Percentiles rank a stretch among this genome's conserved stretches.
phyloP scores from a whole-genome alignment of 53 echinoderm and acorn worm species.

The Stichopus horrens region DNA sequence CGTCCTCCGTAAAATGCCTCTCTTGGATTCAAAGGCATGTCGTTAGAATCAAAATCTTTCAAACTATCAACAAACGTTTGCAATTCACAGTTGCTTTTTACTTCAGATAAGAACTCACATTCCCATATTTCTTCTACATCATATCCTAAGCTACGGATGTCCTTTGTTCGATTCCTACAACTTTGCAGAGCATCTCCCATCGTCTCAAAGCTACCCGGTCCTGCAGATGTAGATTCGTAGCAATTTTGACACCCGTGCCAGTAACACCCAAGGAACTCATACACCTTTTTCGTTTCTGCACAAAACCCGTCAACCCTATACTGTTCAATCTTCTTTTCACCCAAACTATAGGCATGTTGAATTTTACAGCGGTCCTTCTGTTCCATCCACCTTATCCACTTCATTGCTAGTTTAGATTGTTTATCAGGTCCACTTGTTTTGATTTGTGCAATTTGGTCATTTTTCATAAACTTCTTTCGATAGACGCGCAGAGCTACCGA shows the following conservation, averaged over 20 bases:
- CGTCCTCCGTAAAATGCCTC: conserved; percentile 64
- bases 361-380: conserved; percentile 5
- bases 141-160: background rate
- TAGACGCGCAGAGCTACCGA: conserved; percentile 39
- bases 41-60: conserved; percentile 27
- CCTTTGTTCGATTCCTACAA: background rate
- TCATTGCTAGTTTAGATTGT: conserved; percentile 37
- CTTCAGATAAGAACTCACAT: conserved; percentile 41
- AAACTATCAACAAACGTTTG: conserved; percentile 34
- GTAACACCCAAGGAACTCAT: conserved; percentile 49
- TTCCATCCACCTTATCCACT: conserved; percentile 41
- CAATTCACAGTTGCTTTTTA: conserved; percentile 1
- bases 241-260: conserved; percentile 46
- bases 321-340: background rate
- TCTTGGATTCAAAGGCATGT: conserved; percentile 50
- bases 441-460: conserved; percentile 17
- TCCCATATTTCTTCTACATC: conserved; percentile 61
- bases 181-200: background rate
- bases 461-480: conserved; percentile 22
- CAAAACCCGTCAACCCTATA: conserved; percentile 56
- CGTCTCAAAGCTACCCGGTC: background rate
- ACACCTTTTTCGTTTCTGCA: background rate
- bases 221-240: background rate
- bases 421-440: conserved; percentile 4
- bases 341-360: conserved; percentile 21